phyloP scores from a whole-genome alignment of 2,113 vertebrate genomes.

The Anas platyrhynchos region DNA sequence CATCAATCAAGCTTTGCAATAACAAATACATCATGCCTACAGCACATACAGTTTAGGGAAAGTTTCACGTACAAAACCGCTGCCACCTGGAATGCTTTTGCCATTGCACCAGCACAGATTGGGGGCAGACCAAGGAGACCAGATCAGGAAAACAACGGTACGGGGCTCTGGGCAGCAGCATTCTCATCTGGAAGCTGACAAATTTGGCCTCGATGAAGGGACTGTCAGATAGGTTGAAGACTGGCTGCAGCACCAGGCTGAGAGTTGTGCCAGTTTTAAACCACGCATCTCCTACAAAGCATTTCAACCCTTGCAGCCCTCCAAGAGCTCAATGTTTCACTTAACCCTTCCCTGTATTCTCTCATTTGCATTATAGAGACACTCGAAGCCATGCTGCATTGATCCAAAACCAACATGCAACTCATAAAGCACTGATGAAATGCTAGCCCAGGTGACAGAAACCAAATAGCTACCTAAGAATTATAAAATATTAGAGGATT shows the following conservation, averaged over 20 bases:
- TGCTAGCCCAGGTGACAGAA: background rate
- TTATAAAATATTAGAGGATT: background rate
- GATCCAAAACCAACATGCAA: rapidly evolving
- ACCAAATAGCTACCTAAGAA: rapidly evolving
- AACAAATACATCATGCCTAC: background rate
- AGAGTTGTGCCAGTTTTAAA: background rate
- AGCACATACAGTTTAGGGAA: background rate
- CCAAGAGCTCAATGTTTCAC: background rate
- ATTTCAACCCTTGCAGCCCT: background rate
- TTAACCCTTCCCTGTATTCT: background rate
- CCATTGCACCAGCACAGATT: background rate
- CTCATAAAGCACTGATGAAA: rapidly evolving
- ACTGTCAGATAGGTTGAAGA: background rate
- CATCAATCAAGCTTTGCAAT: background rate
- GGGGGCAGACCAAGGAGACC: background rate
- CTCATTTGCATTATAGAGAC: background rate
- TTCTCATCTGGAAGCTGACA: background rate
- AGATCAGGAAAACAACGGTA: background rate
- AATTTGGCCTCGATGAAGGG: background rate
- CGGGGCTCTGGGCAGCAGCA: background rate
- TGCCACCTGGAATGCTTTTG: background rate
- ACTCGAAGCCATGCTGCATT: rapidly evolving
- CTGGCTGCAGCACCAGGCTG: background rate
- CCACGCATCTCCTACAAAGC: background rate
- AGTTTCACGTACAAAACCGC: background rate